phyloP scores from a whole-genome alignment of 1,140 invertebrate genomes.

The Diorhabda elongata region DNA sequence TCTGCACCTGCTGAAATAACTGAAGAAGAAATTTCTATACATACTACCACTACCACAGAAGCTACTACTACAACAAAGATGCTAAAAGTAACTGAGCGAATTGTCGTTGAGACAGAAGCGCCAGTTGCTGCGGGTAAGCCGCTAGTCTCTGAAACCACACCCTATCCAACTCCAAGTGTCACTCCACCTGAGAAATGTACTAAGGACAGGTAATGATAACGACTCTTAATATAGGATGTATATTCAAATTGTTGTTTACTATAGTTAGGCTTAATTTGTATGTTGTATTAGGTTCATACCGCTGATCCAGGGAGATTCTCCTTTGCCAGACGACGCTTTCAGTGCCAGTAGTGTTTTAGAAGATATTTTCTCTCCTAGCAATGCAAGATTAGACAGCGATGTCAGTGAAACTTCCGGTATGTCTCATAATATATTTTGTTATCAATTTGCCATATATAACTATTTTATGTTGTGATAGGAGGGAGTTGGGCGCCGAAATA shows the following conservation, averaged over 20 bases:
- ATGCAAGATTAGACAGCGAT: constrained; percentile 50
- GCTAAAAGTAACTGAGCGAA: not conserved
- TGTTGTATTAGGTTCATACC: constrained; percentile 47
- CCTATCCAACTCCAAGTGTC: constrained; percentile 33
- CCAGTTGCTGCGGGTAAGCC: not conserved
- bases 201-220: constrained; percentile 34
- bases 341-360: constrained; percentile 55
- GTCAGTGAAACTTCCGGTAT: constrained; percentile 23
- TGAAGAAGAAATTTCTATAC: constrained; percentile 40
- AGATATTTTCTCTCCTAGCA: constrained; percentile 50
- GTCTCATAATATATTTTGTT: not conserved
- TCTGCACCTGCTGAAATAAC: constrained; percentile 33
- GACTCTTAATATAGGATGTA: no score
- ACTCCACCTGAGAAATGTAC: constrained; percentile 45
- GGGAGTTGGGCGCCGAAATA: constrained; percentile 63
- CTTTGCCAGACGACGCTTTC: constrained; percentile 55
- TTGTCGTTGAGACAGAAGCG: not conserved
- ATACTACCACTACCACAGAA: not conserved
- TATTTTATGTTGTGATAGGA: constrained; percentile 31
- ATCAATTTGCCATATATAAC: not conserved
- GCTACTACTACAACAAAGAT: not conserved
- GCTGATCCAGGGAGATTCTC: constrained; percentile 52
- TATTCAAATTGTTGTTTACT: no score
- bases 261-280: no score
- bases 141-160: constrained; percentile 6